Percentiles rank a stretch among this genome's conserved stretches.
Evolutionary conservation across 2,797 vertebrate genomes (phyloP).

Genomic region (Champsocephalus gunnari): DNA sequence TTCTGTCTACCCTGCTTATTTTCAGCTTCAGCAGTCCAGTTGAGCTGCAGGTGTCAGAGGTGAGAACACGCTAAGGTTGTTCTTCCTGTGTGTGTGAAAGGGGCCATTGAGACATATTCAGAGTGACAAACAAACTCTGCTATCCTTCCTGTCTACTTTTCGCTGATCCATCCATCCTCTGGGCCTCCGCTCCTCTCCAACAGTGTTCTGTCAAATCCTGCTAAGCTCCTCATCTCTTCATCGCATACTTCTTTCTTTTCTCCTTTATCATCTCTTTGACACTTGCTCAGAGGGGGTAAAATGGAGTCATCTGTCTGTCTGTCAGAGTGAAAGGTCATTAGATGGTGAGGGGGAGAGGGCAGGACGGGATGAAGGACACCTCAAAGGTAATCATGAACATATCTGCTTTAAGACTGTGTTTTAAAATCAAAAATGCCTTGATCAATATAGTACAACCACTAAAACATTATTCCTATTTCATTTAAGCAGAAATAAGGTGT

Average conservation of each 20-base stretch:
- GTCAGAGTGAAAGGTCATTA: constrained; percentile 87
- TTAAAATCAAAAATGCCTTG: not conserved
- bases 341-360: constrained; percentile 54
- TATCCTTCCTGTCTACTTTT: constrained; percentile 38
- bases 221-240: constrained; percentile 64
- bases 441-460: not conserved
- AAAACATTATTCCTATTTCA: not conserved
- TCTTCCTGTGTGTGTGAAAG: constrained; percentile 22
- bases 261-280: constrained; percentile 72
- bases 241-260: constrained; percentile 49
- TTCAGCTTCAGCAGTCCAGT: not conserved
- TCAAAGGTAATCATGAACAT: constrained; percentile 35
- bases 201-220: constrained; percentile 57
- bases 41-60: constrained; percentile 31
- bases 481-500: not conserved
- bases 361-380: constrained; percentile 44
- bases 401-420: not conserved
- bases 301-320: constrained; percentile 88
- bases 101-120: constrained; percentile 23
- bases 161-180: constrained; percentile 53
- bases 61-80: constrained; percentile 23
- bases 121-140: constrained; percentile 51
- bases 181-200: constrained; percentile 13
- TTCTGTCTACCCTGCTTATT: not conserved
- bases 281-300: constrained; percentile 63